Evolutionary conservation across 1,140 invertebrate genomes (phyloP).

Genomic region (Halictus rubicundus): DNA sequence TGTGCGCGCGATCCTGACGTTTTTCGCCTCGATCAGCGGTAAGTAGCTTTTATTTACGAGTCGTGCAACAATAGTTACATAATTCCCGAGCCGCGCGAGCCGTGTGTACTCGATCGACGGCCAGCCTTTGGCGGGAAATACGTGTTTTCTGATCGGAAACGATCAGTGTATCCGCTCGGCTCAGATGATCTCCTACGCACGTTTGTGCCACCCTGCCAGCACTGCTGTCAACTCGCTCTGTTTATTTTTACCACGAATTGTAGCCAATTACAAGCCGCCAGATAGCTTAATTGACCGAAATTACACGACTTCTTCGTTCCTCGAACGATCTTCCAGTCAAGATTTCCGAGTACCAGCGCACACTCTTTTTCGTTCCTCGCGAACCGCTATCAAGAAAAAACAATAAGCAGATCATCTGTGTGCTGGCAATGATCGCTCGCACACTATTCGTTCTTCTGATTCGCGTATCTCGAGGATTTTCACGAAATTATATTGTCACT

Average conservation of each 20-base stretch:
- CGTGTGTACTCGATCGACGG: slow-evolving; percentile 37
- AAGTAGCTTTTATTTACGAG: slow-evolving; percentile 77
- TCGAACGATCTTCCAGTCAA: slow-evolving; percentile 14
- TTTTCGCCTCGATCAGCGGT: slow-evolving; percentile 76
- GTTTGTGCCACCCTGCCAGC: slow-evolving; percentile 60
- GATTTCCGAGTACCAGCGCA: background rate
- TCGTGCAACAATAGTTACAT: slow-evolving; percentile 76
- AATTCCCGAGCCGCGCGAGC: slow-evolving; percentile 65
- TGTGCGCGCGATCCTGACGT: slow-evolving; percentile 73
- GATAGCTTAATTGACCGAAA: slow-evolving; percentile 38
- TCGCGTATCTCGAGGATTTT: background rate
- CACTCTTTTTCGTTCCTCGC: background rate
- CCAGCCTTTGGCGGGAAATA: slow-evolving; percentile 59
- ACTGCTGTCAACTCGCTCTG: slow-evolving; percentile 64
- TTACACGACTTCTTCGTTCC: slow-evolving; percentile 8
- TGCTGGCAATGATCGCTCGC: background rate
- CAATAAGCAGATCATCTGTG: background rate
- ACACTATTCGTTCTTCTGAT: background rate
- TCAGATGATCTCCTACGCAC: slow-evolving; percentile 70
- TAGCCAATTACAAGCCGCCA: slow-evolving; percentile 35
- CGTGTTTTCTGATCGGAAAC: slow-evolving; percentile 22
- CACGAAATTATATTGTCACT: background rate
- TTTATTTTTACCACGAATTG: slow-evolving; percentile 72
- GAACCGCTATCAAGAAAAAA: background rate
- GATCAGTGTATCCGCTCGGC: slow-evolving; percentile 14